Conservation (phyloP, 2,113 vertebrate species). For the Pungitius pungitius region DNA sequence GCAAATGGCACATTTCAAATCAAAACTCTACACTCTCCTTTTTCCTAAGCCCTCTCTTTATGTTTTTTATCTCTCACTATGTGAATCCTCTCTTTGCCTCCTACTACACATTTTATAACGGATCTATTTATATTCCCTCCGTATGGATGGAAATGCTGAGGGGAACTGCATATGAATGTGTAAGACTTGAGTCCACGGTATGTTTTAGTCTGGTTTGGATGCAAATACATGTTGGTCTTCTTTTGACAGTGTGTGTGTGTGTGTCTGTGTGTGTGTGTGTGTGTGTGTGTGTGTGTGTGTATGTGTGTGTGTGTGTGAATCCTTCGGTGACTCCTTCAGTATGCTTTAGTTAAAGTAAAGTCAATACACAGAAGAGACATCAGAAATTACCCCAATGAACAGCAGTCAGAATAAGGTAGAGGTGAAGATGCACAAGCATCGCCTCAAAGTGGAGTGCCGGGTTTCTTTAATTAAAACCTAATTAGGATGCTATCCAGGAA, state of each 20-base stretch:
- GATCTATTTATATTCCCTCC: not conserved
- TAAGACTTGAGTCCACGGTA: not conserved
- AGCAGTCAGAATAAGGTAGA: conserved; percentile 22
- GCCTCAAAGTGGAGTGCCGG: conserved; percentile 30
- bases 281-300: not conserved
- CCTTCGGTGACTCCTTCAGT: conserved; percentile 7
- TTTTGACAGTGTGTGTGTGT: not conserved
- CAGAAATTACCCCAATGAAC: conserved; percentile 45
- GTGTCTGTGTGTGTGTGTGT: no score
- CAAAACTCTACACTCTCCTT: not conserved
- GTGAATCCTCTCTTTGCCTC: not conserved
- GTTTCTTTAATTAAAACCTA: conserved; percentile 63
- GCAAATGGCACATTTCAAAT: conserved; percentile 37
- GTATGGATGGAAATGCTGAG: not conserved
- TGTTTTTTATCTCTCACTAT: not conserved
- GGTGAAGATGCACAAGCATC: conserved; percentile 48
- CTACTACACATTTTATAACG: not conserved
- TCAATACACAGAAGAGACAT: conserved; percentile 41
- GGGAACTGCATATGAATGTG: not conserved
- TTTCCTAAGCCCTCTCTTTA: not conserved
- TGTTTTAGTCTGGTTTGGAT: not conserved
- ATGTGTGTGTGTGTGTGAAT: not conserved
- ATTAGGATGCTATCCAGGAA: conserved; percentile 64
- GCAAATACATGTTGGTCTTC: not conserved
- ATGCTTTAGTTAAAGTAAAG: conserved; percentile 27